Conservation (phyloP, 2,797 vertebrate genomes). For the Parotocinclus haroldoi region DNA sequence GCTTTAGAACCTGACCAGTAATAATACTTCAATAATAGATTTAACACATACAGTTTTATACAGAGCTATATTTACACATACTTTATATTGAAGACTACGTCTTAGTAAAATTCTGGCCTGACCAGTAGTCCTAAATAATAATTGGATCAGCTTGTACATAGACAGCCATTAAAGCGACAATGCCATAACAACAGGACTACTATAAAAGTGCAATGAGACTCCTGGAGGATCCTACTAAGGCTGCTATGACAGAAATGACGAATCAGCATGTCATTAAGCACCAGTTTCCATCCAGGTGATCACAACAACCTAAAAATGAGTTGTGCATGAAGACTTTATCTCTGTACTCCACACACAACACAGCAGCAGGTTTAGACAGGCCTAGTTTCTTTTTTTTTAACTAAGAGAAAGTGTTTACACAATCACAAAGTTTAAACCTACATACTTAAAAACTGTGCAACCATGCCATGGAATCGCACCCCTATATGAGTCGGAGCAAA, state of each 20-base stretch:
- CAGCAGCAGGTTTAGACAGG: constrained; percentile 19
- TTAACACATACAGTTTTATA: constrained; percentile 30
- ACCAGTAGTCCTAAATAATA: constrained; percentile 4
- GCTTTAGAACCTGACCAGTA: constrained; percentile 12
- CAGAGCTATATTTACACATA: constrained; percentile 29
- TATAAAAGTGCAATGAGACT: neutral
- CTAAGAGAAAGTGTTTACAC: constrained; percentile 4
- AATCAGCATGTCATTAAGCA: neutral
- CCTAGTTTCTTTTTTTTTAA: no score
- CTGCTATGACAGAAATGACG: neutral
- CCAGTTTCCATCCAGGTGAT: no score
- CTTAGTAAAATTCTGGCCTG: constrained; percentile 10
- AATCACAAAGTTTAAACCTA: constrained; percentile 1
- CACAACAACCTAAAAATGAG: no score
- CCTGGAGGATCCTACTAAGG: constrained; percentile 21
- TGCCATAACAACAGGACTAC: neutral
- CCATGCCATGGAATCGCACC: neutral
- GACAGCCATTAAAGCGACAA: neutral
- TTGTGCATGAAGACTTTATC: no score
- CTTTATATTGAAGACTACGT: constrained; percentile 28
- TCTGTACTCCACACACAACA: no score
- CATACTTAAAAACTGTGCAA: constrained; percentile 17
- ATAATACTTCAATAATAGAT: constrained; percentile 33
- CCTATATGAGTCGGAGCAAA: neutral
- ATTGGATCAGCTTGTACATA: neutral